Conservation (phyloP, 2,888 invertebrate genomes). For the Carterocephalus palaemon region DNA sequence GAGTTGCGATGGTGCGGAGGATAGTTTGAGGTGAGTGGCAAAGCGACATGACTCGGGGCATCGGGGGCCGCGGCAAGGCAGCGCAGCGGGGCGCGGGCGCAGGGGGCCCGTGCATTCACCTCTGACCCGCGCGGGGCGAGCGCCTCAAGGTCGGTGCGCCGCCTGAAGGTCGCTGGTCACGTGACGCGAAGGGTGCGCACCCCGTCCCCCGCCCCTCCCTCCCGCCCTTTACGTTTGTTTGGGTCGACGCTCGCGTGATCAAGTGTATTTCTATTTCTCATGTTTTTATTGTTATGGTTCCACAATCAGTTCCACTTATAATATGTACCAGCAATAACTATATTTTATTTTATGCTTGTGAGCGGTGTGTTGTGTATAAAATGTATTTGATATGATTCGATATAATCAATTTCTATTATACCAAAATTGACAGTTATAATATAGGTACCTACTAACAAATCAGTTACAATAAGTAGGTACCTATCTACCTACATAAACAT, state of each 20-base stretch:
- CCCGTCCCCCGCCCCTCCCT: slow-evolving; percentile 40
- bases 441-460: no score
- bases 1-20: slow-evolving; percentile 56
- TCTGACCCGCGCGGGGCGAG: slow-evolving; percentile 76
- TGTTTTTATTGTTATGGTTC: no score
- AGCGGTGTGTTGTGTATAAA: no score
- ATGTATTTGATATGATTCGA: no score
- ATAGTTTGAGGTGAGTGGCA: slow-evolving; percentile 64
- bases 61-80: slow-evolving; percentile 47
- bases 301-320: no score
- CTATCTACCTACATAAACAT: no score
- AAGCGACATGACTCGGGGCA: slow-evolving; percentile 56
- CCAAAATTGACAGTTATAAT: no score
- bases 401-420: no score
- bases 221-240: slow-evolving; percentile 40
- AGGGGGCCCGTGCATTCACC: slow-evolving; percentile 71
- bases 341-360: no score
- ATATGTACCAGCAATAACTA: no score
- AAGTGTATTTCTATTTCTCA: slow-evolving; percentile 35
- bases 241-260: slow-evolving; percentile 45
- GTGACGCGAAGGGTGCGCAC: slow-evolving; percentile 67
- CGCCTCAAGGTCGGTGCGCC: slow-evolving; percentile 77
- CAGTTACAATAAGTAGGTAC: no score
- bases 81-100: slow-evolving; percentile 43
- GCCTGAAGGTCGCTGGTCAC: slow-evolving; percentile 76